Conservation (phyloP, 2,888 invertebrate genomes). For the Tetropium fuscum region DNA sequence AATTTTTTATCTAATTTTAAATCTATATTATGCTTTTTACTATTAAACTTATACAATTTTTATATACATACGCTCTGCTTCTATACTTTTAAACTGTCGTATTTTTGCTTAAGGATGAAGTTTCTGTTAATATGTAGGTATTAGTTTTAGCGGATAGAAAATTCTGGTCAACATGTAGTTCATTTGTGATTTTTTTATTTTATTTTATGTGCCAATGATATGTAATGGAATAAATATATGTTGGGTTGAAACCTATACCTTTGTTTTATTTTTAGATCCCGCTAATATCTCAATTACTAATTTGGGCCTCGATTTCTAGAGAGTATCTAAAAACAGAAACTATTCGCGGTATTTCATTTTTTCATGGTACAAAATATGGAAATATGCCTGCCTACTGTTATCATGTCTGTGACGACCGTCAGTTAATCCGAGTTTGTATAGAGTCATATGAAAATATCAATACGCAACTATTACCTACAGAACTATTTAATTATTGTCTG, state of each 20-base stretch:
- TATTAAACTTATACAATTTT: too few species aligned
- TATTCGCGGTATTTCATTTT: background rate
- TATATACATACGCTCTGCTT: slow-evolving; percentile 7
- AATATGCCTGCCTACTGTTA: too few species aligned
- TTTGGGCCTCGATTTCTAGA: too few species aligned
- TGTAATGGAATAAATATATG: slow-evolving; percentile 22
- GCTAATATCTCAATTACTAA: background rate
- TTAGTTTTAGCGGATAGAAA: slow-evolving; percentile 22
- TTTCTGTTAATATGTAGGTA: slow-evolving; percentile 18
- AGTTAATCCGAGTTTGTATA: too few species aligned
- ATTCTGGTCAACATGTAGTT: slow-evolving; percentile 39
- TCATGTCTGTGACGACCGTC: too few species aligned
- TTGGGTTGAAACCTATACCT: background rate
- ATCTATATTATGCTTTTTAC: too few species aligned
- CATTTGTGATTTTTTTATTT: slow-evolving; percentile 38
- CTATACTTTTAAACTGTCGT: background rate
- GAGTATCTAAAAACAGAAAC: too few species aligned
- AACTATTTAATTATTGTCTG: too few species aligned
- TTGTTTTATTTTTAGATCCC: background rate
- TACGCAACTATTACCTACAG: too few species aligned
- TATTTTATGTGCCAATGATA: slow-evolving; percentile 42
- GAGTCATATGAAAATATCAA: too few species aligned
- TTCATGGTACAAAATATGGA: background rate
- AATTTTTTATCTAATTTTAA: too few species aligned
- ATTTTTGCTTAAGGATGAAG: background rate